Evolutionary conservation across 2,888 invertebrate genomes (phyloP).

Genomic region (Caradrina kadenii): DNA sequence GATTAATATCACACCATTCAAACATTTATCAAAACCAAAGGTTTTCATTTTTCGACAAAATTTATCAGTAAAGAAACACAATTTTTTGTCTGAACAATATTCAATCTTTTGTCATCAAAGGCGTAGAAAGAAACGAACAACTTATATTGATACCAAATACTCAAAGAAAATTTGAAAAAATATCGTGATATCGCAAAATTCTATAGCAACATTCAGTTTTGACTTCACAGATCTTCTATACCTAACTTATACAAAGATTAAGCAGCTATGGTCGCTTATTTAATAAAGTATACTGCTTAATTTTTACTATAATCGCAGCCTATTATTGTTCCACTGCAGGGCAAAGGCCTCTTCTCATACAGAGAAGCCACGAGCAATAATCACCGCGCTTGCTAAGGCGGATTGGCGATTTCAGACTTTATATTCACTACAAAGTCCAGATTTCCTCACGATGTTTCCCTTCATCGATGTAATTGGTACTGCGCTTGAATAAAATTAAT

Average conservation of each 20-base stretch:
- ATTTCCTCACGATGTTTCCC: too few relatives aligned
- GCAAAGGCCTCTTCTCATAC: too few relatives aligned
- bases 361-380: too few relatives aligned
- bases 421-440: too few relatives aligned
- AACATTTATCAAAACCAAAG: conserved; percentile 18
- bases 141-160: conserved; percentile 6
- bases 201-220: background rate
- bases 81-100: conserved; percentile 11
- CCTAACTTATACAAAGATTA: background rate
- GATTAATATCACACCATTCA: conserved; percentile 44
- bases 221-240: too few relatives aligned
- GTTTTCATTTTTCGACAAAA: conserved; percentile 35
- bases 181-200: background rate
- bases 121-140: background rate
- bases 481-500: conserved; percentile 17
- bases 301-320: too few relatives aligned
- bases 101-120: conserved; percentile 18
- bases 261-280: background rate
- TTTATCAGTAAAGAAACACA: conserved; percentile 4
- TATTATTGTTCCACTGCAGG: too few relatives aligned
- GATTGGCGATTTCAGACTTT: too few relatives aligned
- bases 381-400: too few relatives aligned
- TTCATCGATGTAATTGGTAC: too few relatives aligned
- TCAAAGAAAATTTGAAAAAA: background rate
- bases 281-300: too few relatives aligned